Conservation (phyloP, 2,113 vertebrate species). For the Erinaceus europaeus region DNA sequence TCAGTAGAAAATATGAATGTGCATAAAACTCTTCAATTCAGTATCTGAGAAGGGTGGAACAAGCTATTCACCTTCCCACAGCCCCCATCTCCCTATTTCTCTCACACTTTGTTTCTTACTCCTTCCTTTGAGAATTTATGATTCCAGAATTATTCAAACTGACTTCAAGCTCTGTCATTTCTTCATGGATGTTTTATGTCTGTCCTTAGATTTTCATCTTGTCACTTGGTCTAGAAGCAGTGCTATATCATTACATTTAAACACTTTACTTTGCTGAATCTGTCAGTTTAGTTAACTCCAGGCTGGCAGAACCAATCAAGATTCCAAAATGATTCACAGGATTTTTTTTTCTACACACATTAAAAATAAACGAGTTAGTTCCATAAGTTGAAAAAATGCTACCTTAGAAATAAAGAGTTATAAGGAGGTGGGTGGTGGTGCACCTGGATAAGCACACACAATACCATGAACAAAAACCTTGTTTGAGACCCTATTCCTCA, state of each 20-base stretch:
- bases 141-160: conserved; percentile 53
- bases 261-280: not conserved
- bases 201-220: conserved; percentile 35
- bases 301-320: not conserved
- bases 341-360: not conserved
- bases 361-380: not conserved
- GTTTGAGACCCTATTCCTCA: too few relatives aligned
- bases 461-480: too few relatives aligned
- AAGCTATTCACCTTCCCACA: not conserved
- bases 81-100: not conserved
- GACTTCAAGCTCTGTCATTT: conserved; percentile 57
- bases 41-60: not conserved
- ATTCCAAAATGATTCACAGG: not conserved
- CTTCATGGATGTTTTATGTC: conserved; percentile 35
- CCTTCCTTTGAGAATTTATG: conserved; percentile 16
- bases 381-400: not conserved
- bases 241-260: conserved; percentile 17
- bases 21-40: not conserved
- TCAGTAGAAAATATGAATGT: conserved; percentile 10
- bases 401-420: too few relatives aligned
- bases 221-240: not conserved
- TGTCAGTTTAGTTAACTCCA: not conserved
- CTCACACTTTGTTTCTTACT: not conserved
- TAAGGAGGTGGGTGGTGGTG: too few relatives aligned
- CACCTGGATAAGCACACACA: too few relatives aligned